These are phyloP conservation scores for Archivesica marissinica DNA, from an alignment of 1,140 invertebrate genomes.

Conservation along the genomic window DNA sequence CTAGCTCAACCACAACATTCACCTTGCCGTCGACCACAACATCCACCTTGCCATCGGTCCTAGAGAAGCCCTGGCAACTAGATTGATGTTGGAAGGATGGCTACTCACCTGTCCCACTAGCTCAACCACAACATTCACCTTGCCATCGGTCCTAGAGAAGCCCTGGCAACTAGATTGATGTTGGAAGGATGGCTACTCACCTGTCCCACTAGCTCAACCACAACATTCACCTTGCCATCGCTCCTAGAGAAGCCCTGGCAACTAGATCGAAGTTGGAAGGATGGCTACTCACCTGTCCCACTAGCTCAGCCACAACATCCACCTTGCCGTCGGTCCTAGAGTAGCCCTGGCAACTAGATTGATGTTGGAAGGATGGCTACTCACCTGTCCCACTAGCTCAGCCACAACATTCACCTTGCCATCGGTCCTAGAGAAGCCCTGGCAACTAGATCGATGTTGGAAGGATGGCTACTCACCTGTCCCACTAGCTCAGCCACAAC, in stretches of 20 bases:
- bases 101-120: slow-evolving; percentile 88
- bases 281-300: slow-evolving; percentile 87
- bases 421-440: slow-evolving; percentile 93
- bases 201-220: slow-evolving; percentile 90
- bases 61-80: slow-evolving; percentile 96
- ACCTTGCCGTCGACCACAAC: too few species aligned
- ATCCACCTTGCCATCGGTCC: too few species aligned
- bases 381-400: slow-evolving; percentile 90
- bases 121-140: slow-evolving; percentile 89
- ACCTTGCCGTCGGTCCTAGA: slow-evolving; percentile 92
- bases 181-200: slow-evolving; percentile 81
- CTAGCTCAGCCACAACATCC: slow-evolving; percentile 88
- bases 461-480: slow-evolving; percentile 83
- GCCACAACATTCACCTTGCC: slow-evolving; percentile 90
- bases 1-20: slow-evolving; percentile 88
- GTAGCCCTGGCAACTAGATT: slow-evolving; percentile 97
- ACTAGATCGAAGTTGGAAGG: too few species aligned
- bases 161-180: slow-evolving; percentile 97
- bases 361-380: neutral
- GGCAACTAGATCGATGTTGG: too few species aligned
- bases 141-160: slow-evolving; percentile 92
- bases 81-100: too few species aligned
- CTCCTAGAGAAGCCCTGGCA: slow-evolving; percentile 95
- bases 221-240: slow-evolving; percentile 91
- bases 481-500: slow-evolving; percentile 90